phyloP scores from a whole-genome alignment of 1,140 invertebrate genomes.

The Anoplolepis gracilipes region DNA sequence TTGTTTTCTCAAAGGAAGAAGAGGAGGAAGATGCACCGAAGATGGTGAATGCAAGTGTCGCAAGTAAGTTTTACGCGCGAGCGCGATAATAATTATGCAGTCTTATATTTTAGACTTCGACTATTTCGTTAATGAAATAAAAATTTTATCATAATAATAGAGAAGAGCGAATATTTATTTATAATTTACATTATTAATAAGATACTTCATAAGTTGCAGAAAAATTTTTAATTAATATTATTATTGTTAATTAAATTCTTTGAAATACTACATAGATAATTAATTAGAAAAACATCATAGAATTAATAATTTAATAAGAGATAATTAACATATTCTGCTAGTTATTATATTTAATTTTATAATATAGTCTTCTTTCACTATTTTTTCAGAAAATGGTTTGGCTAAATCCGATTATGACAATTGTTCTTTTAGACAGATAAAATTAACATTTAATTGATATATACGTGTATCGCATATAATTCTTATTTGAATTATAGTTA shows the following conservation, averaged over 20 bases:
- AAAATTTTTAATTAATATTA: not conserved
- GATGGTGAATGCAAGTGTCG: slow-evolving; percentile 68
- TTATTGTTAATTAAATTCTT: not conserved
- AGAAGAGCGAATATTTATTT: too few species aligned
- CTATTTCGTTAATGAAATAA: not conserved
- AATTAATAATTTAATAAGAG: not conserved
- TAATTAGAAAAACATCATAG: not conserved
- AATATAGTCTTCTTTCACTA: not conserved
- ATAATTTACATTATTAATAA: too few species aligned
- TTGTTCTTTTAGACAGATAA: too few species aligned
- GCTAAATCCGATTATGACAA: not conserved
- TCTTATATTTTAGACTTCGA: not conserved
- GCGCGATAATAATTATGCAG: not conserved
- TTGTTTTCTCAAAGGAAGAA: slow-evolving; percentile 76
- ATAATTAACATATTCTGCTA: not conserved
- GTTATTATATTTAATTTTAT: not conserved
- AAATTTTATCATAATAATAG: too few species aligned
- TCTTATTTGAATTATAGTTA: too few species aligned
- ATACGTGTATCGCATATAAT: not conserved
- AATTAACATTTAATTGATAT: not conserved
- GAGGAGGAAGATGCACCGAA: slow-evolving; percentile 65
- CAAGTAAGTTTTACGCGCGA: too few species aligned
- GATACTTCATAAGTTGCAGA: not conserved
- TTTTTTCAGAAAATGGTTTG: not conserved
- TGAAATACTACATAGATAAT: not conserved